Conservation (phyloP, 2,797 vertebrate species). For the Kryptolebias ocellatus region DNA sequence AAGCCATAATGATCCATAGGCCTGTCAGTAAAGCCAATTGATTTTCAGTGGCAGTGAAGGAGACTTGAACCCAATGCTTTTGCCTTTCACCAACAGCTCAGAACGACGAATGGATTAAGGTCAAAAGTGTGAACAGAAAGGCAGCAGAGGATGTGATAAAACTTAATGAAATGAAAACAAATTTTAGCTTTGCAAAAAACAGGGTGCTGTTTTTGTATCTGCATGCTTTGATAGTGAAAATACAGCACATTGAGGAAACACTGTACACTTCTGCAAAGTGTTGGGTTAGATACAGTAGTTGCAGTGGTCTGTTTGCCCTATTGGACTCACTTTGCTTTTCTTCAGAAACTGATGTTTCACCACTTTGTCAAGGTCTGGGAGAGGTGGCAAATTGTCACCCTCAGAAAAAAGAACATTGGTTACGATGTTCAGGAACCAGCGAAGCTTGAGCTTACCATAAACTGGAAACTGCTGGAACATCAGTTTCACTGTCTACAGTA, state of each 20-base stretch:
- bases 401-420: too few relatives aligned
- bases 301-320: conserved; percentile 19
- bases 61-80: conserved; percentile 7
- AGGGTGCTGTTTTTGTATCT: neutral
- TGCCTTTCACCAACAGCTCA: conserved; percentile 2
- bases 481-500: too few relatives aligned
- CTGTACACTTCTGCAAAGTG: too few relatives aligned
- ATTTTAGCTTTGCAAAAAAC: conserved; percentile 1
- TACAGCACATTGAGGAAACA: too few relatives aligned
- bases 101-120: neutral
- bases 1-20: conserved; percentile 37
- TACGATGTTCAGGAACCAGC: too few relatives aligned
- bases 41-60: conserved; percentile 37
- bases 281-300: neutral
- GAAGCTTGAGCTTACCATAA: too few relatives aligned
- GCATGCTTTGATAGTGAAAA: too few relatives aligned
- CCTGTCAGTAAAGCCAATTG: conserved; percentile 37
- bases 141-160: neutral
- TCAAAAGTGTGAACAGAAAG: neutral
- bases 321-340: conserved; percentile 25
- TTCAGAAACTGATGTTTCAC: conserved; percentile 4
- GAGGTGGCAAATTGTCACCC: too few relatives aligned
- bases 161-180: conserved; percentile 8
- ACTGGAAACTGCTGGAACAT: too few relatives aligned
- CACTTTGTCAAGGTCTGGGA: too few relatives aligned